phyloP scores from a whole-genome alignment of 2,888 invertebrate species.

The Aquatica leii region DNA sequence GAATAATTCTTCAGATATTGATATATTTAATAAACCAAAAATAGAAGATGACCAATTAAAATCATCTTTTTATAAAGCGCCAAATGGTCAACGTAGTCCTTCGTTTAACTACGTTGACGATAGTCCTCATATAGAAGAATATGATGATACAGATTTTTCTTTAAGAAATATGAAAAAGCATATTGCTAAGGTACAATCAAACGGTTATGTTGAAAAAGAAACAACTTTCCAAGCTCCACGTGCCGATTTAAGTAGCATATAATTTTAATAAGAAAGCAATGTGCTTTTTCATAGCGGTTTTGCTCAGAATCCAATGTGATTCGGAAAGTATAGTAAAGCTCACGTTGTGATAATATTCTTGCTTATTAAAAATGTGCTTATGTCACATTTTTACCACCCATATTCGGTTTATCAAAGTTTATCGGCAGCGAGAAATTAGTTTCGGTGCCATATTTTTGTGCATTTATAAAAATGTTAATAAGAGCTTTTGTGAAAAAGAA shows the following conservation, averaged over 20 bases:
- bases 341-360: too few species aligned
- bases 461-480: too few species aligned
- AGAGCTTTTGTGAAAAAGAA: too few species aligned
- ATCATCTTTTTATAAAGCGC: not conserved
- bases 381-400: too few species aligned
- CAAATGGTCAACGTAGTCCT: slow-evolving; percentile 1
- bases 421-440: too few species aligned
- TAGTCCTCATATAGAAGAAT: not conserved
- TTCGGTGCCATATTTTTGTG: too few species aligned
- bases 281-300: too few species aligned
- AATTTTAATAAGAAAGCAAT: too few species aligned
- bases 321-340: too few species aligned
- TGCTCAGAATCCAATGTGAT: too few species aligned
- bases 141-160: not conserved
- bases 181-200: not conserved
- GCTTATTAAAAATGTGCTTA: too few species aligned
- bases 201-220: not conserved
- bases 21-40: not conserved
- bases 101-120: slow-evolving; percentile 4
- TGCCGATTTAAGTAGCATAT: not conserved
- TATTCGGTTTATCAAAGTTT: too few species aligned
- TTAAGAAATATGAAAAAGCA: not conserved
- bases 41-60: not conserved
- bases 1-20: not conserved
- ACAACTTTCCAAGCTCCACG: not conserved